Evolutionary conservation across 1,140 invertebrate genomes (phyloP).

Genomic region (Drosophila nikananu): DNA sequence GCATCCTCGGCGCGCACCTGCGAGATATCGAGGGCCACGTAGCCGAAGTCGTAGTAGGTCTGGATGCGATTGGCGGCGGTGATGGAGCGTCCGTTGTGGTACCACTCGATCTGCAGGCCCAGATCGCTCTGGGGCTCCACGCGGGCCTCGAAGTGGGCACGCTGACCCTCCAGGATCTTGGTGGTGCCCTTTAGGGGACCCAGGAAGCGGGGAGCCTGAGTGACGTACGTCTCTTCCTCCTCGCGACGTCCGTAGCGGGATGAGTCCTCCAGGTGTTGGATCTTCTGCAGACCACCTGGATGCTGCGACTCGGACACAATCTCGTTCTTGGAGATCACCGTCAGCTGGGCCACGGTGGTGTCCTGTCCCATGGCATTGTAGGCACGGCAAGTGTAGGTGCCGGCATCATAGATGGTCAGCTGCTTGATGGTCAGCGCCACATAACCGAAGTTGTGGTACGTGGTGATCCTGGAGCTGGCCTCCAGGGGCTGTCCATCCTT

Average conservation of each 20-base stretch:
- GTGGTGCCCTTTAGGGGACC: conserved; percentile 95
- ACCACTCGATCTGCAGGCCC: conserved; percentile 95
- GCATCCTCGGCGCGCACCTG: conserved; percentile 94
- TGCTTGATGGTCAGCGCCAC: conserved; percentile 98
- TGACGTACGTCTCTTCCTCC: conserved; percentile 91
- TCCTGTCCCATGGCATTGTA: conserved; percentile 95
- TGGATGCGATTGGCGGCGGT: conserved; percentile 94
- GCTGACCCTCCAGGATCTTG: conserved; percentile 97
- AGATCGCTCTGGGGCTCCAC: conserved; percentile 97
- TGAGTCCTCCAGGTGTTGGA: conserved; percentile 94
- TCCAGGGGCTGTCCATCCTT: conserved; percentile 96
- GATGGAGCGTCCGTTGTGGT: conserved; percentile 94
- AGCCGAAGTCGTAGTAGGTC: conserved; percentile 97
- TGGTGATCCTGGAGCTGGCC: conserved; percentile 96
- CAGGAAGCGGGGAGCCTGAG: conserved; percentile 93
- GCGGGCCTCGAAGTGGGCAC: conserved; percentile 97
- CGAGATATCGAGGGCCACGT: conserved; percentile 96
- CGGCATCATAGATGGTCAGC: conserved; percentile 95
- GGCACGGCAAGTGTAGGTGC: conserved; percentile 95
- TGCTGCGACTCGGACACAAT: conserved; percentile 94
- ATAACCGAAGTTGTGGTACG: conserved; percentile 98
- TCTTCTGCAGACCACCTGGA: conserved; percentile 94
- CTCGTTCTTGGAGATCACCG: conserved; percentile 94
- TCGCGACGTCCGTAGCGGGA: conserved; percentile 88
- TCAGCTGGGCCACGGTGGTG: conserved; percentile 94